Base-by-base conservation (phyloP, 2,888 invertebrate species). In the Sminthurides aquaticus region DNA sequence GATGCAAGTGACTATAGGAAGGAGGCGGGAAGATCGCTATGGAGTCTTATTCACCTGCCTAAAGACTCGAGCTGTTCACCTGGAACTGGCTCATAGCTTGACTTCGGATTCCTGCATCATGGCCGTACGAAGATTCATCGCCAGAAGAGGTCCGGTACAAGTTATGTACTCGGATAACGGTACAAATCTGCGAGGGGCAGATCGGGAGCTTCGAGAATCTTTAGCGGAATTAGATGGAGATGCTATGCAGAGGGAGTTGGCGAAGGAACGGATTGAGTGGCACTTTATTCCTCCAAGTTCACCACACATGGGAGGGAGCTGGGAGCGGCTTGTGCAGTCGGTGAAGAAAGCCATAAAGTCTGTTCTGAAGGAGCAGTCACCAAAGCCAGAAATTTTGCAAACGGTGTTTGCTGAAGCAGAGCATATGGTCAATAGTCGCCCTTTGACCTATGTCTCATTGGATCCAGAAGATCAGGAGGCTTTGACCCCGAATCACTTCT, bases 161-260 rank as follows among this genome's bases (percentile, higher is more conserved):
- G 69, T 75, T 3, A 74, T 79, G 0, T 77, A 74, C 55, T 75
- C 75, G 27, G 79, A 80, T 62, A 79, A 79, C 65, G 78, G 77
- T 0, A 76, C 76, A 0, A 79, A 79, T 67, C 79, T 80, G 67
- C 68, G 75, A 1, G 76, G 78, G 0, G 71, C 76, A 0, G 68
- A 74, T 2, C 78, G 76, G 67, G 77, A 81, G 20, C 80, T 82
- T 71, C 79, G 80, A 69, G 80, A 81, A 76, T 79, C 82, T 1
- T 81, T 83, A 67, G 82, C 81, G 71, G 80, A 79, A 8, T n/a
- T 66, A 1, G 59, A 62, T 24, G 25, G 59, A 18, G 8, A 2
- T 1, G 2, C 26, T 11, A 8, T 66, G 1, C n/a, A 2, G 1
- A 3, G 22, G 2, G 26, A 62, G n/a, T 26, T 66, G 43, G 25